Conservation (phyloP, 2,797 vertebrate genomes). For the Phalanger gymnotis region DNA sequence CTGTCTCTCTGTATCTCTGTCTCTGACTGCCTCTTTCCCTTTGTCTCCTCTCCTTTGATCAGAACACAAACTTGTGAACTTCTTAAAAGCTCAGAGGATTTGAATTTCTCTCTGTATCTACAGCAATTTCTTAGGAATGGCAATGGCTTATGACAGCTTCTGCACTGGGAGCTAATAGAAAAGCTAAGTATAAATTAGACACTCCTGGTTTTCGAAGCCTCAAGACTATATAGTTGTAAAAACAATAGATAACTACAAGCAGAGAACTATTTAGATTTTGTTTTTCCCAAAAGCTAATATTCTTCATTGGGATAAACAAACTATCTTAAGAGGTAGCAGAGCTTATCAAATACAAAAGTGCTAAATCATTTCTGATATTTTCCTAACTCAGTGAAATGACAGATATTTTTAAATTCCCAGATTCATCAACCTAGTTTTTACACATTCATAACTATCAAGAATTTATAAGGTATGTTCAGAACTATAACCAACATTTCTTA, state of each 20-base stretch:
- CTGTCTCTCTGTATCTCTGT: neutral
- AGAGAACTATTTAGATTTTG: neutral
- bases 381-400: neutral
- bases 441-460: neutral
- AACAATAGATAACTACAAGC: neutral
- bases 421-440: neutral
- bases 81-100: neutral
- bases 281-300: neutral
- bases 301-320: neutral
- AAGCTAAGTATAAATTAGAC: neutral
- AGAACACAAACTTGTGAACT: neutral
- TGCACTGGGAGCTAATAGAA: neutral
- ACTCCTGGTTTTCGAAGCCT: neutral
- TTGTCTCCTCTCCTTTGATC: neutral
- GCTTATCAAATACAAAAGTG: neutral
- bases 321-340: neutral
- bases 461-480: neutral
- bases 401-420: neutral
- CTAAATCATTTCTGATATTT: neutral
- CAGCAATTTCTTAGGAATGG: neutral
- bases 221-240: neutral
- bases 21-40: rapidly evolving
- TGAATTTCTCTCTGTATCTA: neutral
- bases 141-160: neutral
- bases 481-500: neutral